These are phyloP conservation scores for Atrichornis clamosus DNA, from an alignment of 2,113 vertebrate species.

Conservation along the genomic window DNA sequence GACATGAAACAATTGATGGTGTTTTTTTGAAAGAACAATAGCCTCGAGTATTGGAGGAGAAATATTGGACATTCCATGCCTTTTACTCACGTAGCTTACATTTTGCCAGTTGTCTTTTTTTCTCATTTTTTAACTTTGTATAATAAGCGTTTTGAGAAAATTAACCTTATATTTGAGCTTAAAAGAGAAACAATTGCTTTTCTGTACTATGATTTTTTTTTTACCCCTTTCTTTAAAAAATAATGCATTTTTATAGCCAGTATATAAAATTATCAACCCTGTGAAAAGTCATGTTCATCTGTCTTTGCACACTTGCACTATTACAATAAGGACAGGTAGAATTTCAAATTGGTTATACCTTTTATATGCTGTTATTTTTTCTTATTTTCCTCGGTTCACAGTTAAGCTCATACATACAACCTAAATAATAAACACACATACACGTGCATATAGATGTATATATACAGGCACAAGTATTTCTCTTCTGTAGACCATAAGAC, in stretches of 20 bases:
- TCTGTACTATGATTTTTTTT: neutral
- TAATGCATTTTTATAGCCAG: neutral
- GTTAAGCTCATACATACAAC: neutral
- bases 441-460: neutral
- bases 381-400: neutral
- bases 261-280: neutral
- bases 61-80: constrained; percentile 66
- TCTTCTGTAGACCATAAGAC: constrained; percentile 15
- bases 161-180: constrained; percentile 11
- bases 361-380: neutral
- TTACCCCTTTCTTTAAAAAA: neutral
- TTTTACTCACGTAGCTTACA: constrained; percentile 66
- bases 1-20: constrained; percentile 62
- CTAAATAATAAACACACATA: neutral
- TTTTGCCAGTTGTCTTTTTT: constrained; percentile 46
- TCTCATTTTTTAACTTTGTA: neutral
- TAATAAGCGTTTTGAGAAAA: constrained; percentile 28
- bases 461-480: neutral
- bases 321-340: neutral
- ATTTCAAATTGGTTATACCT: accelerated
- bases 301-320: neutral
- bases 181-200: constrained; percentile 12
- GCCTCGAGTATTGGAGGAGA: constrained; percentile 58
- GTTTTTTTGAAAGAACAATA: constrained; percentile 66
- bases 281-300: neutral